Conservation (phyloP, 2,888 invertebrate species). For the Hydropsyche betteni region DNA sequence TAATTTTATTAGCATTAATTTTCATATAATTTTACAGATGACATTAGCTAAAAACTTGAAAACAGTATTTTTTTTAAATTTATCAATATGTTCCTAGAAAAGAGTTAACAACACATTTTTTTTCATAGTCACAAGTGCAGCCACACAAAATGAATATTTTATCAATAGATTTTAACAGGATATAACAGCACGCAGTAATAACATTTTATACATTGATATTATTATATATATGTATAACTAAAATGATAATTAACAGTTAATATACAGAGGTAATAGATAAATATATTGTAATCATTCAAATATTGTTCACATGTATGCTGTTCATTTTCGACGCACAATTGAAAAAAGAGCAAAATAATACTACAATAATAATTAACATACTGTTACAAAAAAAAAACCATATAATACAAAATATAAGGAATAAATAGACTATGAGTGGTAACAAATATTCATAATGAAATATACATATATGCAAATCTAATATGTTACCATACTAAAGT, state of each 20-base stretch:
- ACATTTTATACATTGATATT: slow-evolving; percentile 37
- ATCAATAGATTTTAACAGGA: slow-evolving; percentile 34
- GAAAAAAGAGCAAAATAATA: too few species aligned
- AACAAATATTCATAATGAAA: background rate
- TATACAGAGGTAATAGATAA: too few species aligned
- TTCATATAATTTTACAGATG: slow-evolving; percentile 26
- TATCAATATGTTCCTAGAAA: slow-evolving; percentile 49
- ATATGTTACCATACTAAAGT: slow-evolving; percentile 7
- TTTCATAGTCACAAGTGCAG: slow-evolving; percentile 46
- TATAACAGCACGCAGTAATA: slow-evolving; percentile 32
- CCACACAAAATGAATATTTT: slow-evolving; percentile 42
- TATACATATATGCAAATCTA: slow-evolving; percentile 29
- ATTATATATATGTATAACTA: slow-evolving; percentile 10
- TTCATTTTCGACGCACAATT: too few species aligned
- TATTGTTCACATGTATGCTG: too few species aligned
- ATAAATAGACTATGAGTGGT: slow-evolving; percentile 4
- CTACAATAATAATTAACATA: background rate
- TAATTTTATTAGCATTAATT: slow-evolving; percentile 30
- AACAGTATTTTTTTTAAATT: slow-evolving; percentile 46
- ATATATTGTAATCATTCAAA: too few species aligned
- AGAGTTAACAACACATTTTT: slow-evolving; percentile 50
- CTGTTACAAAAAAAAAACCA: background rate
- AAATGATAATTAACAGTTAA: background rate
- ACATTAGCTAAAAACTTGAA: slow-evolving; percentile 43
- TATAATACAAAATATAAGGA: background rate